phyloP scores from a whole-genome alignment of 2,888 invertebrate genomes.

The Tryphoninae sp. region DNA sequence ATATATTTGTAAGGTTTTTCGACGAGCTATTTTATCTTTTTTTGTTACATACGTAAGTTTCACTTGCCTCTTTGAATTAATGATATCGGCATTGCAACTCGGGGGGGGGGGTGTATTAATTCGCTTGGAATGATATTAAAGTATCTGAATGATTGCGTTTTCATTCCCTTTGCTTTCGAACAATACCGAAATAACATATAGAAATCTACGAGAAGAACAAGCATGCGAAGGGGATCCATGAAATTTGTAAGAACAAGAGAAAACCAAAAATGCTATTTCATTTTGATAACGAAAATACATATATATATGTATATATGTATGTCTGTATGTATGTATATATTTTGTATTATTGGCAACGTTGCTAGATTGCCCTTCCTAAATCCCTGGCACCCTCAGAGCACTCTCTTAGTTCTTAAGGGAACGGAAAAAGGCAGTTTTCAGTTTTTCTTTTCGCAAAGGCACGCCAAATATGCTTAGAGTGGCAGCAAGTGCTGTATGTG shows the following conservation, averaged over 20 bases:
- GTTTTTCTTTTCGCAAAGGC: conserved; percentile 42
- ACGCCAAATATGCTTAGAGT: conserved; percentile 51
- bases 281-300: conserved; percentile 35
- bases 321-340: conserved; percentile 1
- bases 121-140: conserved; percentile 40
- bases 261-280: conserved; percentile 12
- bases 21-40: conserved; percentile 14
- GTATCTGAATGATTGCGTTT: background rate
- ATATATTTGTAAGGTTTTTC: conserved; percentile 23
- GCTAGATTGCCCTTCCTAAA: background rate
- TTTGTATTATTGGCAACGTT: conserved; percentile 31
- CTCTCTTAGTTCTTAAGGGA: conserved; percentile 8
- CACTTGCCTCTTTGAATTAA: conserved; percentile 34
- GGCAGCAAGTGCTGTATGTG: conserved; percentile 44
- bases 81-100: conserved; percentile 18
- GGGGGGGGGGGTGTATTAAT: background rate
- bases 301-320: conserved; percentile 16
- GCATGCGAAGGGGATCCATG: conserved; percentile 14
- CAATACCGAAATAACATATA: background rate
- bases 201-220: conserved; percentile 1
- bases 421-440: conserved; percentile 49
- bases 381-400: conserved; percentile 15
- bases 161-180: conserved; percentile 4
- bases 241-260: conserved; percentile 16
- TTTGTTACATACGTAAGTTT: conserved; percentile 8